These are phyloP conservation scores for Platypus cylindrus DNA, from an alignment of 2,888 invertebrate genomes.

Conservation along the genomic window DNA sequence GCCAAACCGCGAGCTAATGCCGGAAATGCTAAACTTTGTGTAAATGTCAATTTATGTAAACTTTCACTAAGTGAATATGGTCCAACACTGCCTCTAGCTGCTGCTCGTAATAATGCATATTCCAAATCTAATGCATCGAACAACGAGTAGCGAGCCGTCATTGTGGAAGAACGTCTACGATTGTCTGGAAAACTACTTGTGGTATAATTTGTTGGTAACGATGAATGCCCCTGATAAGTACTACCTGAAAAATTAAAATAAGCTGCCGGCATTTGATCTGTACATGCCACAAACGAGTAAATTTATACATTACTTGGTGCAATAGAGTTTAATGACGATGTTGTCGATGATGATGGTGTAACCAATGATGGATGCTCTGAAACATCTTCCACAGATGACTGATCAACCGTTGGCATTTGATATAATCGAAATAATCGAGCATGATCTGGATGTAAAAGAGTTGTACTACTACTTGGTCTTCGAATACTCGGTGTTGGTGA, in stretches of 20 bases:
- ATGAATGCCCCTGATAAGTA: too few relatives aligned
- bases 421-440: slow-evolving; percentile 45
- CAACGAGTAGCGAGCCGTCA: slow-evolving; percentile 51
- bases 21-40: slow-evolving; percentile 60
- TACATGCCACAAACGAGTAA: too few relatives aligned
- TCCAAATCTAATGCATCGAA: slow-evolving; percentile 60
- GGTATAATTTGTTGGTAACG: slow-evolving; percentile 30
- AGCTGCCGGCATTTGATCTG: too few relatives aligned
- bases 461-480: slow-evolving; percentile 45
- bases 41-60: slow-evolving; percentile 59
- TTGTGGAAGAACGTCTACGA: slow-evolving; percentile 43
- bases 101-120: slow-evolving; percentile 53
- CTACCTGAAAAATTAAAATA: too few relatives aligned
- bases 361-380: slow-evolving; percentile 33
- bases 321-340: slow-evolving; percentile 44
- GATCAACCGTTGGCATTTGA: slow-evolving; percentile 35
- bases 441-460: slow-evolving; percentile 56
- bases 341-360: slow-evolving; percentile 43
- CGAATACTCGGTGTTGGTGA: slow-evolving; percentile 34
- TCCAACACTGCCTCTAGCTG: slow-evolving; percentile 58
- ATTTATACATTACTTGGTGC: slow-evolving; percentile 24
- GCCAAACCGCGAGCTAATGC: slow-evolving; percentile 56
- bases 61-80: slow-evolving; percentile 59
- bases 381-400: slow-evolving; percentile 35
- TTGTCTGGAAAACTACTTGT: slow-evolving; percentile 34